These are phyloP conservation scores for Tiaroga cobitis DNA, from an alignment of 2,797 vertebrate genomes.

Conservation along the genomic window DNA sequence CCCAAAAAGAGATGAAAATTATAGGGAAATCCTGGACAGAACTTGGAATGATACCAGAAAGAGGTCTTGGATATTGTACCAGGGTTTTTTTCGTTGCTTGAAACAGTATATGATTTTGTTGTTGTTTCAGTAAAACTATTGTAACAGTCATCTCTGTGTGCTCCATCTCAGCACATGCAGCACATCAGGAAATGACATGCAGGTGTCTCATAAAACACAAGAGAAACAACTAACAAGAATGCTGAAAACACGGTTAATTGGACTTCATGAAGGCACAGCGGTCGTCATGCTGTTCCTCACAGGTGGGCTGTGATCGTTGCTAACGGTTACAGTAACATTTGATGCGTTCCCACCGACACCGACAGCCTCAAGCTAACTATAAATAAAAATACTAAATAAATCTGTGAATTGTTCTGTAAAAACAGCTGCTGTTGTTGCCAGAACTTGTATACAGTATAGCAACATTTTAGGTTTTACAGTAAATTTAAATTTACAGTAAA, in stretches of 20 bases:
- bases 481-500: background rate
- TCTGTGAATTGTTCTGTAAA: background rate
- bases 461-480: background rate
- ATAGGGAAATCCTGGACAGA: background rate
- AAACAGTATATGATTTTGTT: background rate
- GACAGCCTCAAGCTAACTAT: background rate
- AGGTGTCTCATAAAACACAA: constrained; percentile 64
- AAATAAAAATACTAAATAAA: no score
- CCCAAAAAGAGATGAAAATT: background rate
- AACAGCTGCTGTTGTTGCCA: background rate
- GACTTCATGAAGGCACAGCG: constrained; percentile 54
- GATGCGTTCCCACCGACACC: background rate
- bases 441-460: background rate
- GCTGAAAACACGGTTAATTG: constrained; percentile 58
- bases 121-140: background rate
- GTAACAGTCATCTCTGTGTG: constrained; percentile 27
- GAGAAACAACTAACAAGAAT: constrained; percentile 56
- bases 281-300: constrained; percentile 44
- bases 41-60: background rate
- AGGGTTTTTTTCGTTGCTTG: background rate
- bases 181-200: constrained; percentile 63
- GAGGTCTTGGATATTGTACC: background rate
- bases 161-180: constrained; percentile 42
- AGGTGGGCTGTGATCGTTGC: constrained; percentile 31
- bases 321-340: background rate